Evolutionary conservation across 2,797 vertebrate species (phyloP).

Genomic region (Dendrocincla tyrannina): DNA sequence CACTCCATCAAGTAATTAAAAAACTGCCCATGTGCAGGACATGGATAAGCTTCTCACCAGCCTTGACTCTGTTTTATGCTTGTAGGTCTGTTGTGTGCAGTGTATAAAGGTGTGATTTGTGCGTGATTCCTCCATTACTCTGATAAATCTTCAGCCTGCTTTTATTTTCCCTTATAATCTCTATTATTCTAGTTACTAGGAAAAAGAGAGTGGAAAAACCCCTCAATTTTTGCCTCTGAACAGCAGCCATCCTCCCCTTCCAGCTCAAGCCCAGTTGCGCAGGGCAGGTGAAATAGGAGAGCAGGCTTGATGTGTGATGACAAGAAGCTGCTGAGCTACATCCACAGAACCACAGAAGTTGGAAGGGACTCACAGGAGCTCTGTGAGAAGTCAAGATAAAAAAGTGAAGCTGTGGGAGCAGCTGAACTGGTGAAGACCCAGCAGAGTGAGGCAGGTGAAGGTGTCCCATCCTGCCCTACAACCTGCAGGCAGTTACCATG

Average conservation of each 20-base stretch:
- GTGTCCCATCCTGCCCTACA: background rate
- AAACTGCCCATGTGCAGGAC: background rate
- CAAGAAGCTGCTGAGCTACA: background rate
- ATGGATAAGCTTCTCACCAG: background rate
- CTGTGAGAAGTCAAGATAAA: background rate
- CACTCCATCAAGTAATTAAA: constrained; percentile 39
- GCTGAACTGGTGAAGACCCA: background rate
- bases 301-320: background rate
- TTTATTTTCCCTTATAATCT: background rate
- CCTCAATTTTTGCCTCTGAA: fast-evolving
- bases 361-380: background rate
- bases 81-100: background rate
- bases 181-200: background rate
- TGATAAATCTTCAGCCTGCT: background rate
- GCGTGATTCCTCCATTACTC: background rate
- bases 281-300: background rate
- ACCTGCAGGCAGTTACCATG: background rate
- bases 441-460: background rate
- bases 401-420: background rate
- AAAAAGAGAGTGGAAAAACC: background rate
- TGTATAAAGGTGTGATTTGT: background rate
- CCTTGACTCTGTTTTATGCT: background rate
- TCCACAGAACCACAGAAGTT: background rate
- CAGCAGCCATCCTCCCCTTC: background rate
- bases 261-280: background rate